A percentile compares a stretch with the other conserved stretches of the same genome.
These are phyloP conservation scores for Macropis europaea DNA, from an alignment of 2,888 invertebrate species.

Conservation along the genomic window DNA sequence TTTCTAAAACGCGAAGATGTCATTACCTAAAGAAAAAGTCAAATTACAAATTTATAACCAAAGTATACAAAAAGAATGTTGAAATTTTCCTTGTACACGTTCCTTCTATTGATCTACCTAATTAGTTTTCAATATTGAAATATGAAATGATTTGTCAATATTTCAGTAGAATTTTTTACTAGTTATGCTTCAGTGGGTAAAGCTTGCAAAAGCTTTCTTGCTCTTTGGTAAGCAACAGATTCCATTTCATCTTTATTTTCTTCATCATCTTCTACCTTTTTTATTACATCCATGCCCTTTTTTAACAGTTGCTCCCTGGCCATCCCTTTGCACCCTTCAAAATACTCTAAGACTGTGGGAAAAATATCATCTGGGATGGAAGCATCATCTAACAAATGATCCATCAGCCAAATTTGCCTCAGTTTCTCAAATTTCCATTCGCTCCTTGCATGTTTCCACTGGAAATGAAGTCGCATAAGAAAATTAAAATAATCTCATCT, in stretches of 20 bases:
- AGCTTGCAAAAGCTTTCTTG: constrained; percentile 85
- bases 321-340: constrained; percentile 86
- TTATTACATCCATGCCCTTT: constrained; percentile 85
- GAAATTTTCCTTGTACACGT: no score
- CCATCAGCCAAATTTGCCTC: constrained; percentile 88
- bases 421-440: constrained; percentile 92
- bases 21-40: neutral
- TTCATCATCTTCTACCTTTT: constrained; percentile 82
- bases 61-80: neutral
- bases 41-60: constrained; percentile 2
- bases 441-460: constrained; percentile 86
- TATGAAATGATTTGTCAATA: neutral
- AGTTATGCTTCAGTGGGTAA: constrained; percentile 80
- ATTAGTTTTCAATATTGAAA: neutral
- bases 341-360: constrained; percentile 86
- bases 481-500: neutral
- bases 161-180: neutral
- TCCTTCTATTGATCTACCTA: neutral
- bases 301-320: constrained; percentile 84
- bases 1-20: neutral
- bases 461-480: no score
- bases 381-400: constrained; percentile 84
- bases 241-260: constrained; percentile 71
- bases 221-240: constrained; percentile 82
- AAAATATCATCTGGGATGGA: constrained; percentile 84